Percentiles rank a stretch among this genome's conserved stretches.
Conservation (phyloP, 2,797 vertebrate species). For the Acipenser oxyrinchus region DNA sequence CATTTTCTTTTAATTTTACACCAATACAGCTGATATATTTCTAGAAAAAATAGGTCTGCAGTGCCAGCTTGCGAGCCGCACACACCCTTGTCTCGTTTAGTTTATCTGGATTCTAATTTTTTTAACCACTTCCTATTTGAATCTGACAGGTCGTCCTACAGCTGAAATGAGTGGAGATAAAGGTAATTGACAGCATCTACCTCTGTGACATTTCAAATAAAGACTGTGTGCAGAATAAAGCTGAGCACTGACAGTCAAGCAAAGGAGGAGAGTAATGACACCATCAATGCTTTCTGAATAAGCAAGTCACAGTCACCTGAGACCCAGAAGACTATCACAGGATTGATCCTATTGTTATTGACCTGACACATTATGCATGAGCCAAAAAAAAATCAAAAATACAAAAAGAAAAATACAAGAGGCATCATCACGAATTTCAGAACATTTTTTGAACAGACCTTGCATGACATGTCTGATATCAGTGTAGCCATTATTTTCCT, state of each 20-base stretch:
- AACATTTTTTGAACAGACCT: no score
- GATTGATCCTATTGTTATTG: no score
- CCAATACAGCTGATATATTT: background rate
- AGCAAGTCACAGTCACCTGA: background rate
- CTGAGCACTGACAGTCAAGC: background rate
- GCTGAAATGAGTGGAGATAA: constrained; percentile 61
- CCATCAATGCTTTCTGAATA: constrained; percentile 13
- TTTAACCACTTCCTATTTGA: constrained; percentile 6
- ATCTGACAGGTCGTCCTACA: constrained; percentile 70
- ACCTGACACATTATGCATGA: no score
- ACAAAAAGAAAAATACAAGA: no score
- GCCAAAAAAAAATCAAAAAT: no score
- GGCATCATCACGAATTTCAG: no score
- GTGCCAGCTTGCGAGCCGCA: background rate
- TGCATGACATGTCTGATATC: no score
- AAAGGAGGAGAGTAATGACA: constrained; percentile 6
- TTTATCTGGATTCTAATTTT: background rate
- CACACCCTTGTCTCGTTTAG: background rate
- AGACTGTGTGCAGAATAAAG: constrained; percentile 3
- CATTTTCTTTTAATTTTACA: background rate
- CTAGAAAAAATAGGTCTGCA: background rate
- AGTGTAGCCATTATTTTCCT: no score
- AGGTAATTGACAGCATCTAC: background rate
- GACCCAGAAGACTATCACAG: background rate
- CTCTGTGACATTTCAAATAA: background rate